Evolutionary conservation across 2,888 invertebrate species (phyloP).

Genomic region (Macropis europaea): DNA sequence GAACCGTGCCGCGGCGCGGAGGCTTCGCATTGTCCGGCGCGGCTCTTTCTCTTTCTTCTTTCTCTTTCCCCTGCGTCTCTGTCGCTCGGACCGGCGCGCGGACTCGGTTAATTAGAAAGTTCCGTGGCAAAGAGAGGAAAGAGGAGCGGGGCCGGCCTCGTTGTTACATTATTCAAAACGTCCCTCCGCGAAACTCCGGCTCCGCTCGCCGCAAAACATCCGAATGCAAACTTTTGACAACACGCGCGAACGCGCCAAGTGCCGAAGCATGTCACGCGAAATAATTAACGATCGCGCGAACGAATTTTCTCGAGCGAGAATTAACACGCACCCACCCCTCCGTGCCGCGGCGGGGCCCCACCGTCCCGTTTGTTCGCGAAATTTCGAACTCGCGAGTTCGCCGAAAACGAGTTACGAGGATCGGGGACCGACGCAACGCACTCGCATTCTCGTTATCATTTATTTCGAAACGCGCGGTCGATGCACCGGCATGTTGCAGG

Average conservation of each 20-base stretch:
- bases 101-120: slow-evolving; percentile 79
- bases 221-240: slow-evolving; percentile 76
- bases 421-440: too few species aligned
- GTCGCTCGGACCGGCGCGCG: slow-evolving; percentile 36
- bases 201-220: slow-evolving; percentile 71
- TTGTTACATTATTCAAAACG: slow-evolving; percentile 79
- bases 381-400: too few species aligned
- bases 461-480: too few species aligned
- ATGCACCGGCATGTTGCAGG: too few species aligned
- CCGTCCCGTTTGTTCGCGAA: too few species aligned
- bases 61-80: slow-evolving; percentile 17
- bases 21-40: slow-evolving; percentile 71
- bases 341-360: neutral
- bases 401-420: too few species aligned
- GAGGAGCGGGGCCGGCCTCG: slow-evolving; percentile 43
- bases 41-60: neutral
- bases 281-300: slow-evolving; percentile 77
- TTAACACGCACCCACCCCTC: slow-evolving; percentile 38
- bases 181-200: slow-evolving; percentile 72
- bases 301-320: slow-evolving; percentile 67
- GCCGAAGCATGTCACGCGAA: slow-evolving; percentile 72
- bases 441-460: too few species aligned
- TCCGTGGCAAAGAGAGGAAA: slow-evolving; percentile 66
- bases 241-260: slow-evolving; percentile 62
- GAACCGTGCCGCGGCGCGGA: slow-evolving; percentile 63